Conservation (phyloP, 2,797 vertebrate genomes). For the Emydoidea blandingii region DNA sequence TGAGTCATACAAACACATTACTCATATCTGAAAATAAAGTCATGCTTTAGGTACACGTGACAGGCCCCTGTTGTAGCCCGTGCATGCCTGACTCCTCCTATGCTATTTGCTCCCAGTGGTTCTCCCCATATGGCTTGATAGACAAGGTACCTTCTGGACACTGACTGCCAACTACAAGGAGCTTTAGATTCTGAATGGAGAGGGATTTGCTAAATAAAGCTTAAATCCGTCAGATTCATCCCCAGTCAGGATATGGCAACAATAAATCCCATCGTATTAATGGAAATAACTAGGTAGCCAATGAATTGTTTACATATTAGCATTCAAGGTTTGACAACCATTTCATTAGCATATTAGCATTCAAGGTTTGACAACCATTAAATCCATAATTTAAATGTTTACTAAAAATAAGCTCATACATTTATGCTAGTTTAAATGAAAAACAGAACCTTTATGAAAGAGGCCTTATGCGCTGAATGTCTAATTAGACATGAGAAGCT, state of each 20-base stretch:
- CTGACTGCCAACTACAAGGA: slow-evolving; percentile 53
- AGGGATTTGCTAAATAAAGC: slow-evolving; percentile 88
- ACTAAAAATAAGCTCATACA: fast-evolving
- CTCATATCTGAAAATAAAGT: slow-evolving; percentile 53
- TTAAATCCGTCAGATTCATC: slow-evolving; percentile 74
- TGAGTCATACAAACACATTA: slow-evolving; percentile 21
- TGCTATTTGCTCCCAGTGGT: neutral
- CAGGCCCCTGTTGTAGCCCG: neutral
- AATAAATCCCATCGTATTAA: slow-evolving; percentile 60
- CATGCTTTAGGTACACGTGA: slow-evolving; percentile 73
- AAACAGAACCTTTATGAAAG: fast-evolving
- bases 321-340: neutral
- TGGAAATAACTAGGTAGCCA: neutral
- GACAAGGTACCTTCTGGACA: slow-evolving; percentile 71
- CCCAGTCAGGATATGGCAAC: slow-evolving; percentile 18
- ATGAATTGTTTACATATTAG: neutral
- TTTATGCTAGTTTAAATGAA: neutral
- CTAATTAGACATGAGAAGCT: fast-evolving
- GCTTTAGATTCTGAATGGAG: slow-evolving; percentile 70
- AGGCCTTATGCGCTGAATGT: fast-evolving
- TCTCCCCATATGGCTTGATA: neutral
- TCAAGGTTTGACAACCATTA: neutral
- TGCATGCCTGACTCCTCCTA: slow-evolving; percentile 44
- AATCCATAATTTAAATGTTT: neutral
- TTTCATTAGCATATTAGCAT: fast-evolving